A percentile compares a stretch with the other conserved stretches of the same genome.
Conservation (phyloP, 2,113 vertebrate genomes). For the Rutilus rutilus region DNA sequence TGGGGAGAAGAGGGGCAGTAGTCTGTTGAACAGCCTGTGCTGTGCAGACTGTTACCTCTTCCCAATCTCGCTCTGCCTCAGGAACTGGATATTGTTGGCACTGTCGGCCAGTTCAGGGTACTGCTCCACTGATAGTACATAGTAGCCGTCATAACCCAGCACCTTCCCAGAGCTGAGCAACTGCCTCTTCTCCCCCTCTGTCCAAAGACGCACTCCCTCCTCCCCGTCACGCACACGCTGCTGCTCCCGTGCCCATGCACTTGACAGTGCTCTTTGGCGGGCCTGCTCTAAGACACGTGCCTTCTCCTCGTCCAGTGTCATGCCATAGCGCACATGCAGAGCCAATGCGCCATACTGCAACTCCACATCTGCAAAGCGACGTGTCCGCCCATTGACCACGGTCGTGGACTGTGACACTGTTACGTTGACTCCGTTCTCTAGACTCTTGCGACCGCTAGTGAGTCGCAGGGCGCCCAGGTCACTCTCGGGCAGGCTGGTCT, state of each 20-base stretch:
- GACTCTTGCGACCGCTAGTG: conserved; percentile 89
- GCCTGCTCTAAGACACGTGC: conserved; percentile 95
- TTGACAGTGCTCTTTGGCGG: conserved; percentile 88
- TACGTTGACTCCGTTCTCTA: conserved; percentile 96
- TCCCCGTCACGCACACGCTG: conserved; percentile 95
- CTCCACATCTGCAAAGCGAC: conserved; percentile 96
- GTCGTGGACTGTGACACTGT: conserved; percentile 97
- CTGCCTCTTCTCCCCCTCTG: conserved; percentile 97
- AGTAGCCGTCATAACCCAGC: conserved; percentile 97
- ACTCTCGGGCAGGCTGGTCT: conserved; percentile 92
- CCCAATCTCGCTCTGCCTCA: conserved; percentile 98
- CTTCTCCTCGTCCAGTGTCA: conserved; percentile 95
- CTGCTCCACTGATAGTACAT: conserved; percentile 98
- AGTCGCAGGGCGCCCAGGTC: conserved; percentile 91
- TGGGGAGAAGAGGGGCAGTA: conserved; percentile 54
- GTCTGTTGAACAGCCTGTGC: conserved; percentile 77
- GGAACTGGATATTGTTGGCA: conserved; percentile 97
- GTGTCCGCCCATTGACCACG: conserved; percentile 92
- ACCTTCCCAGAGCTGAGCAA: conserved; percentile 96
- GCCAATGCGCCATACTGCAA: conserved; percentile 91
- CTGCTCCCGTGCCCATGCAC: conserved; percentile 97
- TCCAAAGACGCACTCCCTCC: conserved; percentile 94
- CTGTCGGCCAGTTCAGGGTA: conserved; percentile 98
- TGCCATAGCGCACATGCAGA: conserved; percentile 94
- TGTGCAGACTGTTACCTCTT: conserved; percentile 86